Conservation (phyloP, 2,888 invertebrate species). For the Acanthococcus lagerstroemiae region DNA sequence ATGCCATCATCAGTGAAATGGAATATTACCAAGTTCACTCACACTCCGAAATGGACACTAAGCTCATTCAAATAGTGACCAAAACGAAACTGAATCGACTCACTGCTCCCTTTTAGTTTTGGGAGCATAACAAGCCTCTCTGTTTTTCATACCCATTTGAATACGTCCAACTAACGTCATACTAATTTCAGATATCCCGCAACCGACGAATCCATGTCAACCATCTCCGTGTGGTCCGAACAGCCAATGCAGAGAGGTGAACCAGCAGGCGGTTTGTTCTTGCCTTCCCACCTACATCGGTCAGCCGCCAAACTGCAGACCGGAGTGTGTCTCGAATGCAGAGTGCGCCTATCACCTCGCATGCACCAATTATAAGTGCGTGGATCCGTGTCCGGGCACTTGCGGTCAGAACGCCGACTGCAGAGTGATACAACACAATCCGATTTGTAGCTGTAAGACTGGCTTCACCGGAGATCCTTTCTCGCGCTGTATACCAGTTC, state of each 20-base stretch:
- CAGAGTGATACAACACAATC: conserved; percentile 44
- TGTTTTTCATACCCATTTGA: no score
- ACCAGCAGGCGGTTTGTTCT: conserved; percentile 67
- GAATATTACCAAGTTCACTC: no score
- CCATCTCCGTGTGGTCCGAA: conserved; percentile 45
- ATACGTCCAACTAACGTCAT: no score
- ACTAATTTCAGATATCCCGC: neutral
- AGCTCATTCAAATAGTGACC: no score
- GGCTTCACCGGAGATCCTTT: conserved; percentile 41
- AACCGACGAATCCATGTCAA: conserved; percentile 38
- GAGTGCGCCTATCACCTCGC: conserved; percentile 51
- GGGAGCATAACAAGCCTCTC: no score
- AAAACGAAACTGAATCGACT: no score
- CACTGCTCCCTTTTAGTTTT: no score
- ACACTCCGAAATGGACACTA: no score
- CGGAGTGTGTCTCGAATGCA: conserved; percentile 44
- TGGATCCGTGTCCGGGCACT: conserved; percentile 42
- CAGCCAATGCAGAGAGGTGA: conserved; percentile 45
- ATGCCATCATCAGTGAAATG: no score
- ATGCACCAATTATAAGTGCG: conserved; percentile 44
- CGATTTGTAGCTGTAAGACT: conserved; percentile 44
- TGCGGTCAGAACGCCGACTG: conserved; percentile 43
- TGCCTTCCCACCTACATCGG: conserved; percentile 65
- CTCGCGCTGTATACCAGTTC: conserved; percentile 35
- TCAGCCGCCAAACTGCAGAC: conserved; percentile 53